These are phyloP conservation scores for Trachemys scripta DNA, from an alignment of 2,113 vertebrate genomes.

Conservation along the genomic window DNA sequence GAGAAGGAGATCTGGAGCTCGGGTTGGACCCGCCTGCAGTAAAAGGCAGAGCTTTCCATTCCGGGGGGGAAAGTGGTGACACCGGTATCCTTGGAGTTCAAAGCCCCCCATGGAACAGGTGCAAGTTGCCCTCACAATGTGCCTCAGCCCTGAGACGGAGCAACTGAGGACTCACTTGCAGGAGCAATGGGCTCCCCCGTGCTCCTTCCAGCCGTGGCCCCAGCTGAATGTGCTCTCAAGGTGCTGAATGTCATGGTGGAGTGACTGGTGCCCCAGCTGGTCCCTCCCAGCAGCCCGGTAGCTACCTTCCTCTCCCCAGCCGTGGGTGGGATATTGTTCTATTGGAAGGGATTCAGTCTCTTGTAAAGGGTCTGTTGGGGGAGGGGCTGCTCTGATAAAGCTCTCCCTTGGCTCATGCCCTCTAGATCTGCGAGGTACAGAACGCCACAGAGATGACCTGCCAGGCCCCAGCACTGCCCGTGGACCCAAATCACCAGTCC, in stretches of 20 bases:
- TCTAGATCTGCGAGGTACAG: slow-evolving; percentile 89
- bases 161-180: background rate
- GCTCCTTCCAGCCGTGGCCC: background rate
- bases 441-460: slow-evolving; percentile 94
- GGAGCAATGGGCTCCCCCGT: background rate
- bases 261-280: background rate
- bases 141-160: background rate
- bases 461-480: slow-evolving; percentile 90
- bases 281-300: background rate
- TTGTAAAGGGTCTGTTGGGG: background rate
- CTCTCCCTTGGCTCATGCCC: background rate
- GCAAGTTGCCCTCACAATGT: background rate
- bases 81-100: background rate
- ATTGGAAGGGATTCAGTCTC: background rate
- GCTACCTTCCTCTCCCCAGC: background rate
- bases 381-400: background rate
- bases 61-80: background rate
- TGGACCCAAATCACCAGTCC: slow-evolving; percentile 84
- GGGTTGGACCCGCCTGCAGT: background rate
- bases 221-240: accelerated
- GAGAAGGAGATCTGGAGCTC: accelerated
- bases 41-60: background rate
- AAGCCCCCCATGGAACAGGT: background rate
- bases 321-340: background rate
- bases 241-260: background rate